phyloP scores from a whole-genome alignment of 2,888 invertebrate genomes.

The Xiphydria camelus region DNA sequence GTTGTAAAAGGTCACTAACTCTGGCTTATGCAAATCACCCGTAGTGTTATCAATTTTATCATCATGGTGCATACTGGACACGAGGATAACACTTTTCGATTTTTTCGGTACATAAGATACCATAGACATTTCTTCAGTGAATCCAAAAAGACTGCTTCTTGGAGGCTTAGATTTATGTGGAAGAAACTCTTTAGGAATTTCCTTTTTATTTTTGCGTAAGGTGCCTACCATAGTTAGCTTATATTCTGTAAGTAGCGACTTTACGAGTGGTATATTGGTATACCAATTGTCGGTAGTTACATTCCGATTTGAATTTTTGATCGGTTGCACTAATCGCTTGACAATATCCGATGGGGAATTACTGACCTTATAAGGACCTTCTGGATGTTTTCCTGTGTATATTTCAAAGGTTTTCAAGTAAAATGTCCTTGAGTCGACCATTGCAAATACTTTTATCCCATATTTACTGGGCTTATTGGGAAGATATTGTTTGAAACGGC shows the following conservation, averaged over 20 bases:
- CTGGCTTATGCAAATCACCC: slow-evolving; percentile 16
- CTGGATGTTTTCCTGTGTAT: too few species aligned
- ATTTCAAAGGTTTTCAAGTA: too few species aligned
- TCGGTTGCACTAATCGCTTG: too few species aligned
- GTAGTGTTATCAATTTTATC: slow-evolving; percentile 13
- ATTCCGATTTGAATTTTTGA: too few species aligned
- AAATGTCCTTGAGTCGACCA: too few species aligned
- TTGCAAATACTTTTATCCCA: too few species aligned
- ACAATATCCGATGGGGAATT: too few species aligned
- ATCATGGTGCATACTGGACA: too few species aligned
- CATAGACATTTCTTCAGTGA: slow-evolving; percentile 14
- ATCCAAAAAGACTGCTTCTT: slow-evolving; percentile 12
- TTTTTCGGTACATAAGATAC: slow-evolving; percentile 37
- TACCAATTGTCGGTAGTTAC: slow-evolving; percentile 43
- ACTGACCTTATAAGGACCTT: too few species aligned
- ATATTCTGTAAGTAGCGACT: slow-evolving; percentile 25
- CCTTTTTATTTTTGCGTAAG: slow-evolving; percentile 30
- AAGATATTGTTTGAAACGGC: too few species aligned
- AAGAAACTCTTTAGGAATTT: slow-evolving; percentile 22
- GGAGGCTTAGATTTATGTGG: slow-evolving; percentile 10
- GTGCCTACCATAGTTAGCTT: too few species aligned
- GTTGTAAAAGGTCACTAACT: slow-evolving; percentile 25
- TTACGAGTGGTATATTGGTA: slow-evolving; percentile 31
- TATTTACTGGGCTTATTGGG: too few species aligned
- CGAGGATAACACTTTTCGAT: slow-evolving; percentile 24